Base-by-base conservation (phyloP, 2,888 invertebrate genomes). In the Anthophora plumipes region DNA sequence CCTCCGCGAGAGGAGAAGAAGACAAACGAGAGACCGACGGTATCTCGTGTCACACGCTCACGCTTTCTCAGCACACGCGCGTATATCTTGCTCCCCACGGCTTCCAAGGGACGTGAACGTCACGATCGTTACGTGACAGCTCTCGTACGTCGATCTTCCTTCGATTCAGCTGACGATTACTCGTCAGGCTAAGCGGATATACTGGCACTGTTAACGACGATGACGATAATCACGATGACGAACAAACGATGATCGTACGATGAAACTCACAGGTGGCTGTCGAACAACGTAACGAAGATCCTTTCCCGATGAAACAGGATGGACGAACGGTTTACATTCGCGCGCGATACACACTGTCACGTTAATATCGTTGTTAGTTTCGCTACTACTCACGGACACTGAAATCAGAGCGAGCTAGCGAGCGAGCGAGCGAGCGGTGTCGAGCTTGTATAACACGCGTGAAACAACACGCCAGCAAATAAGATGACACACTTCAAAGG, bases 61-160 rank as follows among this genome's bases (percentile, higher is more conserved):
- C 82, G 84, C 46, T 70, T 77, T 52, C 20, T 72, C 37, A 59
- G 69, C 82, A 84, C 84, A 73, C 84, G 78, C 86, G 85, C 55
- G 74, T 82, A 54, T 83, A 83, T 70, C 72, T 75, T 20, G 78
- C 41, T 31, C 52, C 68, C 25, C 68, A 54, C 61, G 63, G 64
- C 41, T 54, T 50, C 31, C 69, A 31, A 52, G 25, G 48, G 25
- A 64, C 59, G 64, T 66, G 68, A 52, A 67, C 57, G 80, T 72
- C 31, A 54, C 71, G 54, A 41, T 54, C 31, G 59, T n/a, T 46
- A 50, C 74, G 74, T 60, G 46, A 54, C 66, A 48, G 74, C 25
- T 77, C 31, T n/a, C 7, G 20, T 43, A 37, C n/a, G 66, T 39
- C 39, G 37, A 59, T 48, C 66, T 66, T 5, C 12, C 12, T 50